These are phyloP conservation scores for Bos taurus DNA, from an alignment of 2,113 vertebrate species.

Conservation along the genomic window DNA sequence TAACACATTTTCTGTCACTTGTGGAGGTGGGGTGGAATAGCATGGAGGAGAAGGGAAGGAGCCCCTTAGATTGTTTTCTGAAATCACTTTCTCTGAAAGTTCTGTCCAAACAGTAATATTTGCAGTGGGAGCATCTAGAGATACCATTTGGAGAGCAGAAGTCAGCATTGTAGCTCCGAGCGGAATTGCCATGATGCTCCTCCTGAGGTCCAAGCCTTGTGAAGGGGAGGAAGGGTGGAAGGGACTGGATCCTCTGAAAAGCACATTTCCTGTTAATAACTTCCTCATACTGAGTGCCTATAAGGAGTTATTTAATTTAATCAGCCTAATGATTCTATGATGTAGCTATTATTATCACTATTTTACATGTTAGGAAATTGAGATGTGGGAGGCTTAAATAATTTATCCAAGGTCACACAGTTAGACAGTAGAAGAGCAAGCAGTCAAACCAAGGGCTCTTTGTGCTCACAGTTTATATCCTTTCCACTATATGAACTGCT, in stretches of 20 bases:
- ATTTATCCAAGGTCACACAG: not conserved
- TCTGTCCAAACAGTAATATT: not conserved
- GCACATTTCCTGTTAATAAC: not conserved
- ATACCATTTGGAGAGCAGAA: not conserved
- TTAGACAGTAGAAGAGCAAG: not conserved
- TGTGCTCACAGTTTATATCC: not conserved
- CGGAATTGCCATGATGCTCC: not conserved
- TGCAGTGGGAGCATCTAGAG: not conserved
- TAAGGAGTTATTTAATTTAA: not conserved
- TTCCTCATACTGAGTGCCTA: not conserved
- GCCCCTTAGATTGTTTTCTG: not conserved
- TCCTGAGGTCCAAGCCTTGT: not conserved
- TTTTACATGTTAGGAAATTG: not conserved
- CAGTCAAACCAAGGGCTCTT: not conserved
- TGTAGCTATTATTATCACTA: not conserved
- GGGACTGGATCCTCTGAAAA: not conserved
- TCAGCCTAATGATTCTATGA: not conserved
- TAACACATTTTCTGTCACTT: no score
- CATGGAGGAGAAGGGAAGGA: not conserved
- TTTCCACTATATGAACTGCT: not conserved
- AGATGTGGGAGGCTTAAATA: not conserved
- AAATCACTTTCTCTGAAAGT: not conserved
- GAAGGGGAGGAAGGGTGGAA: not conserved
- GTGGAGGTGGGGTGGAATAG: no score
- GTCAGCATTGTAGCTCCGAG: not conserved